Percentiles rank a stretch among this genome's conserved stretches.
Evolutionary conservation across 2,113 vertebrate genomes (phyloP).

Genomic region (Austrofundulus limnaeus): DNA sequence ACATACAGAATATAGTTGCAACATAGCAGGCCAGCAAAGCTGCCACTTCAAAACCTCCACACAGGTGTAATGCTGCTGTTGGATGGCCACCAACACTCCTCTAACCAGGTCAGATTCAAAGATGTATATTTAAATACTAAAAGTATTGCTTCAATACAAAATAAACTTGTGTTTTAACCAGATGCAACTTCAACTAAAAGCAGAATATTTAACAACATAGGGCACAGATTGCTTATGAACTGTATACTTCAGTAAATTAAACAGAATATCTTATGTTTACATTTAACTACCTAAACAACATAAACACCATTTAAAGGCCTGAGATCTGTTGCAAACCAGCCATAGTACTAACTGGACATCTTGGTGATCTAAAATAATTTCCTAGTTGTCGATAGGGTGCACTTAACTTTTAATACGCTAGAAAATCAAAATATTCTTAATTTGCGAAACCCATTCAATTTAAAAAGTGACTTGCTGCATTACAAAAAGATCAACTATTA

Average conservation of each 20-base stretch:
- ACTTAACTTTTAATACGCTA: conserved; percentile 19
- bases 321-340: too few species aligned
- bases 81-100: not conserved
- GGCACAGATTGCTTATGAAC: too few species aligned
- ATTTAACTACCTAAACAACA: too few species aligned
- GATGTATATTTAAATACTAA: not conserved
- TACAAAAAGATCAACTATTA: not conserved
- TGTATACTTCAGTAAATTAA: too few species aligned
- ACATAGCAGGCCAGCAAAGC: not conserved
- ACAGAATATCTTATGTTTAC: too few species aligned
- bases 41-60: too few species aligned
- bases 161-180: conserved; percentile 4
- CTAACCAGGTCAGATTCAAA: not conserved
- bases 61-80: not conserved
- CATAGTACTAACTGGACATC: too few species aligned
- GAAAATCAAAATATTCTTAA: conserved; percentile 30
- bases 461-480: not conserved
- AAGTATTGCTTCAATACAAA: not conserved
- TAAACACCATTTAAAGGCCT: too few species aligned
- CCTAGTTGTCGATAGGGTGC: conserved; percentile 30
- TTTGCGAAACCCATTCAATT: conserved; percentile 7
- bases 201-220: too few species aligned
- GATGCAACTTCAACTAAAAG: conserved; percentile 13
- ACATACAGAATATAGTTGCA: not conserved
- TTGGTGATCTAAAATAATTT: conserved; percentile 8